Evolutionary conservation across 2,888 invertebrate genomes (phyloP), one percentile per base, ranked within the genome.

Genomic region (Agonopterix subpropinquella): DNA sequence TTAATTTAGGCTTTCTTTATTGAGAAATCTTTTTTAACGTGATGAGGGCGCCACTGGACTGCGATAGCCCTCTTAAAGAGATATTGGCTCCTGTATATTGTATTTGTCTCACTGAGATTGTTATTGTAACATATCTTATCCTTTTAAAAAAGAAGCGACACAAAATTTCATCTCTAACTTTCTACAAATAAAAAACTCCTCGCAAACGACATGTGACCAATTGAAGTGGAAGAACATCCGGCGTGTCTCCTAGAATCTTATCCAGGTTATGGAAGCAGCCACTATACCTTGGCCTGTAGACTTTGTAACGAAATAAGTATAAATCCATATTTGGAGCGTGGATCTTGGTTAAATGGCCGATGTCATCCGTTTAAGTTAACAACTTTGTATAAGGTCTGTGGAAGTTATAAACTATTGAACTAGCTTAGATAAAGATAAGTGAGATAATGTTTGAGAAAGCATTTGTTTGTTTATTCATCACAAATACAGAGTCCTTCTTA

Each of bases 281-380:
- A 65, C 50, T n/a, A 0, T 49, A 50, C 48, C 48, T 44, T 53
- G 62, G 62, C 28, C 58, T 53, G 10, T 35, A 41, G 42, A 39
- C 39, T n/a, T 39, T 39, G 10, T 39, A n/a, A 39, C 9, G 39
- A 39, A 39, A 39, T 39, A n/a, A 39, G 39, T n/a, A 39, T 28
- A n/a, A 10, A 5, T 11, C 18, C 35, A 35, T 11, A 13, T 37
- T 43, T 11, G 28, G 37, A 9, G 5, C 9, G 56, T 41, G 48
- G 56, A 41, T 59, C 58, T 18, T 4, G 2, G 4, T 28, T 28
- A 11, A 43, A 35, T 68, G 65, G 70, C 53, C 45, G 39, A 45
- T 41, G 28, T 28, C 28, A 28, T 28, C 28, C 52, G 58, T 62
- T 66, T 63, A 62, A 67, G 64, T 61, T 67, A 64, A 67, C 65